phyloP scores from a whole-genome alignment of 2,797 vertebrate genomes.

The Rachycentron canadum region DNA sequence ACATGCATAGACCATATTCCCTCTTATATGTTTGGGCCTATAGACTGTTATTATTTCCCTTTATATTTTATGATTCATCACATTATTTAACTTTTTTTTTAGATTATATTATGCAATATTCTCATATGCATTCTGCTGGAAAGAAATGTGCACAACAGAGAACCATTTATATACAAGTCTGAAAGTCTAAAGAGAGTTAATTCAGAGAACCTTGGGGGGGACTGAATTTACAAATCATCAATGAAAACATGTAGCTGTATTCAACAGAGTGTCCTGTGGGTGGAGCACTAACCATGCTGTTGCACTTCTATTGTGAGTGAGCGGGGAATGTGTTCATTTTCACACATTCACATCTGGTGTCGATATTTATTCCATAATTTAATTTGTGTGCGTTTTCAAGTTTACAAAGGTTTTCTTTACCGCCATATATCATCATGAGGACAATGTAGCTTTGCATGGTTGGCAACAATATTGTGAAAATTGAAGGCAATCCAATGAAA shows the following conservation, averaged over 20 bases:
- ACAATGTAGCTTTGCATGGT: neutral
- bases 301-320: slow-evolving; percentile 30
- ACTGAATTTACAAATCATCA: slow-evolving; percentile 36
- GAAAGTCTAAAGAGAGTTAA: slow-evolving; percentile 61
- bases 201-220: slow-evolving; percentile 31
- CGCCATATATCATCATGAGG: neutral
- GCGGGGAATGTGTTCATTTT: slow-evolving; percentile 32
- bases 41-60: slow-evolving; percentile 20
- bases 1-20: neutral
- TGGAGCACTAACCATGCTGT: slow-evolving; percentile 82
- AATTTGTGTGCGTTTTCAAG: slow-evolving; percentile 23
- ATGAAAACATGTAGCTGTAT: slow-evolving; percentile 39
- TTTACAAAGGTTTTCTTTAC: slow-evolving; percentile 5
- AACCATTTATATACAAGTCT: slow-evolving; percentile 51
- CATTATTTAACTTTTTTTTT: slow-evolving; percentile 39
- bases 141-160: slow-evolving; percentile 48
- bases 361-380: slow-evolving; percentile 35
- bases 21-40: neutral
- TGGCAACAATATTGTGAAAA: neutral
- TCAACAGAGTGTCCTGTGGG: slow-evolving; percentile 76
- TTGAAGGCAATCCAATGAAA: neutral
- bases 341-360: slow-evolving; percentile 27
- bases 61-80: slow-evolving; percentile 40
- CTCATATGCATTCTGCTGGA: slow-evolving; percentile 9
- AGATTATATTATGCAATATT: slow-evolving; percentile 31